A percentile compares a stretch with the other conserved stretches of the same genome.
phyloP scores from a whole-genome alignment of 2,797 vertebrate genomes.

The Pagetopsis macropterus region DNA sequence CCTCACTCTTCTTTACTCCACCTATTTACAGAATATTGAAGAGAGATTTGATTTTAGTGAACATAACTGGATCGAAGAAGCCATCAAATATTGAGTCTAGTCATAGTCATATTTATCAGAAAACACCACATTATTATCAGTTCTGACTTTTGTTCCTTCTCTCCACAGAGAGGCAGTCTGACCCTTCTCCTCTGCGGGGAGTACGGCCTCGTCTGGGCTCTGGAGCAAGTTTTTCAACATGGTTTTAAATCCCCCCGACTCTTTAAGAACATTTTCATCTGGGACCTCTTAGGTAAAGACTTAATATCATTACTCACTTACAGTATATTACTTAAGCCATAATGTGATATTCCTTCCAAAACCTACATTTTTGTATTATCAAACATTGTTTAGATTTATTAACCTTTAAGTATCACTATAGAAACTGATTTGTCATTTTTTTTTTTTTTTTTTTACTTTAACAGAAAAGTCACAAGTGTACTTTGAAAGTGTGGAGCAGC shows the following conservation, averaged over 20 bases:
- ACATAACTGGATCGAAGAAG: neutral
- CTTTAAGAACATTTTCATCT: conserved; percentile 99
- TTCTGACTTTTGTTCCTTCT: conserved; percentile 36
- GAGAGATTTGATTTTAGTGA: conserved; percentile 7
- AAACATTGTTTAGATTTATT: neutral
- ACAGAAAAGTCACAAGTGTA: conserved; percentile 97
- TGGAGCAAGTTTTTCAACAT: conserved; percentile 98
- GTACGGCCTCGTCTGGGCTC: conserved; percentile 94
- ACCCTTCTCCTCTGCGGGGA: conserved; percentile 96
- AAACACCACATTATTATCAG: neutral
- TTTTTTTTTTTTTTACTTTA: conserved; percentile 23
- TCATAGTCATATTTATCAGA: neutral
- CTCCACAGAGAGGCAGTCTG: conserved; percentile 93
- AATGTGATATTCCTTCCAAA: neutral
- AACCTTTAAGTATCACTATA: neutral
- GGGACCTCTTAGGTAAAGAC: conserved; percentile 96
- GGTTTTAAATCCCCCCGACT: conserved; percentile 97
- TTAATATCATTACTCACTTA: neutral
- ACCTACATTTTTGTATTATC: neutral
- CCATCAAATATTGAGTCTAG: neutral
- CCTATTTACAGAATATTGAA: conserved; percentile 29
- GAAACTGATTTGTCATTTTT: neutral
- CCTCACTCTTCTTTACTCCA: conserved; percentile 26
- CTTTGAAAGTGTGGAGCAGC: conserved; percentile 94
- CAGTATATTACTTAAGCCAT: neutral